These are phyloP conservation scores for Bradypus variegatus DNA, from an alignment of 2,797 vertebrate species.

Conservation along the genomic window DNA sequence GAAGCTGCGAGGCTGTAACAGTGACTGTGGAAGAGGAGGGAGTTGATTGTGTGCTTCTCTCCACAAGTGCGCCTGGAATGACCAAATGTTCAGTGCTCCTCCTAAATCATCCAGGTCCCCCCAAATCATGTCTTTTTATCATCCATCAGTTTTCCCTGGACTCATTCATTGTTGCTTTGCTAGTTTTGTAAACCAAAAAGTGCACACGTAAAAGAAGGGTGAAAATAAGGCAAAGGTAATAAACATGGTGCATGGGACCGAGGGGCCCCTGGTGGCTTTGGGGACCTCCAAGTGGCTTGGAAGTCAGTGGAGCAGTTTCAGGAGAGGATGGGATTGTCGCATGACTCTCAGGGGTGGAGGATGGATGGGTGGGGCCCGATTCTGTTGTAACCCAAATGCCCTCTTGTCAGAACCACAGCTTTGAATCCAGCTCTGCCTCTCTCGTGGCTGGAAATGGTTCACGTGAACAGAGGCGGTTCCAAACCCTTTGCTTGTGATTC, in stretches of 20 bases:
- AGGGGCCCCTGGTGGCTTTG: fast-evolving
- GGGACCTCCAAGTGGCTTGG: neutral
- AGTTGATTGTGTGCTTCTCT: neutral
- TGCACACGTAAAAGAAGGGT: neutral
- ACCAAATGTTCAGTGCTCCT: fast-evolving
- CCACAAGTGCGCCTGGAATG: no score
- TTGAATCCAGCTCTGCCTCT: no score
- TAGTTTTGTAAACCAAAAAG: neutral
- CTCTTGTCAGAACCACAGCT: neutral
- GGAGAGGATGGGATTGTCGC: fast-evolving
- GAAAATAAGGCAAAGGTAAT: neutral
- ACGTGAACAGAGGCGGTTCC: no score
- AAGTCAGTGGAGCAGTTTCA: fast-evolving
- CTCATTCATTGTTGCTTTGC: neutral
- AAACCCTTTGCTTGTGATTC: fast-evolving
- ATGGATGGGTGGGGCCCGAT: fast-evolving
- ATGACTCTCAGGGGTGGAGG: fast-evolving
- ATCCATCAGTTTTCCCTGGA: neutral
- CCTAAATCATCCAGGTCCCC: neutral
- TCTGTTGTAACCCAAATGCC: neutral
- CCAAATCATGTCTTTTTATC: neutral
- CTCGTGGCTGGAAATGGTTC: no score
- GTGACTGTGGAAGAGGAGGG: neutral
- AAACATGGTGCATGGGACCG: fast-evolving
- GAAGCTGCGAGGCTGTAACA: no score